Conservation (phyloP, 2,888 invertebrate genomes). For the Morpho achilles region DNA sequence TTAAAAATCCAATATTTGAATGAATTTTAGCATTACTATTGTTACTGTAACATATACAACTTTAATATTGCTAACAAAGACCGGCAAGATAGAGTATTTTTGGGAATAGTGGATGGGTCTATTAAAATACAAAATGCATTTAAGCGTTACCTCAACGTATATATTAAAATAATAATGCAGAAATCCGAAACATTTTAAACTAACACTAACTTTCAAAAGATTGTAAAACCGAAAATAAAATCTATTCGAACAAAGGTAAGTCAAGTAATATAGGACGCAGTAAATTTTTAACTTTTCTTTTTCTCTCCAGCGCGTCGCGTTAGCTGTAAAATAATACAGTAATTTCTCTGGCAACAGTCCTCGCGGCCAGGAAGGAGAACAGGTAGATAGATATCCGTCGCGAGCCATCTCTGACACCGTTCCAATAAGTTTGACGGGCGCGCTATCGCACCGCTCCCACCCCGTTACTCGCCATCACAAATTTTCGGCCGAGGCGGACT, state of each 20-base stretch:
- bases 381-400: slow-evolving; percentile 57
- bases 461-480: slow-evolving; percentile 49
- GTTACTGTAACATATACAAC: too few species aligned
- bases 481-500: slow-evolving; percentile 68
- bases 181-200: slow-evolving; percentile 1
- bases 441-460: slow-evolving; percentile 35
- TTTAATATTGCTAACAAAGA: too few species aligned
- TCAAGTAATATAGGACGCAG: slow-evolving; percentile 7
- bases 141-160: too few species aligned
- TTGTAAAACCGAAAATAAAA: slow-evolving; percentile 7
- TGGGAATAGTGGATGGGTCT: too few species aligned
- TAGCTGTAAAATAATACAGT: slow-evolving; percentile 29
- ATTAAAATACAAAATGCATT: too few species aligned
- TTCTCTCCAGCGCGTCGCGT: slow-evolving; percentile 22
- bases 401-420: slow-evolving; percentile 66
- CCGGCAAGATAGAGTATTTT: too few species aligned
- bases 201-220: slow-evolving; percentile 4
- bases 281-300: slow-evolving; percentile 16
- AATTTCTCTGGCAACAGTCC: slow-evolving; percentile 37
- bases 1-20: too few species aligned
- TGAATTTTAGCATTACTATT: too few species aligned
- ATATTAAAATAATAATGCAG: too few species aligned
- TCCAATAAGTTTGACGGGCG: slow-evolving; percentile 70
- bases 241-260: slow-evolving; percentile 9
- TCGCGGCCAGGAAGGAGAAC: slow-evolving; percentile 41